Evolutionary conservation across 2,888 invertebrate genomes (phyloP).

Genomic region (Gryllus longicercus): DNA sequence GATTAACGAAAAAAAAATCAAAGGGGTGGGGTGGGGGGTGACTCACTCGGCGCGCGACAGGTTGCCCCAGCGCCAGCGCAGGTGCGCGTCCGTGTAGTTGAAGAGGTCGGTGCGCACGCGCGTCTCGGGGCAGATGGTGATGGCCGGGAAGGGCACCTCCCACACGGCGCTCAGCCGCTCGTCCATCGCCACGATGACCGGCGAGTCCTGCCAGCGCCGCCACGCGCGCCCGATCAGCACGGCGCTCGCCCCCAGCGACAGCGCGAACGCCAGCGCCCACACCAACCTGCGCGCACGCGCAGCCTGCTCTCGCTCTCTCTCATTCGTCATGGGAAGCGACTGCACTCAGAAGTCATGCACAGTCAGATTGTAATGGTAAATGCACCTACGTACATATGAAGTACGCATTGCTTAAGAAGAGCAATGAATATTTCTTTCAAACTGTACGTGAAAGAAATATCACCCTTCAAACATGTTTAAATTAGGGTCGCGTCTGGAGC

Average conservation of each 20-base stretch:
- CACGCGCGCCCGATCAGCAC: constrained; percentile 31
- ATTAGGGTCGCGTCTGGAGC: too few species aligned
- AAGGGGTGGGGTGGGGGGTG: too few species aligned
- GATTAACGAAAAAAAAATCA: too few species aligned
- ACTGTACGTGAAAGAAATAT: too few species aligned
- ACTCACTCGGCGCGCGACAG: not conserved
- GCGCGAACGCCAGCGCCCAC: constrained; percentile 29
- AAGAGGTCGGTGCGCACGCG: constrained; percentile 29
- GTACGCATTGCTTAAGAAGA: too few species aligned
- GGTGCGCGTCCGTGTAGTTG: constrained; percentile 33
- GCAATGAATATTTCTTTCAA: too few species aligned
- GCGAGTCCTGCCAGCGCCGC: constrained; percentile 31
- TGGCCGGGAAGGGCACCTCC: constrained; percentile 36
- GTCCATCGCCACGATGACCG: constrained; percentile 35
- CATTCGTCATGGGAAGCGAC: too few species aligned
- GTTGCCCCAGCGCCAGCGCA: constrained; percentile 4
- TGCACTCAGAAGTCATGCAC: too few species aligned
- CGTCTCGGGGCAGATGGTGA: constrained; percentile 35
- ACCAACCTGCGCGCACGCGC: constrained; percentile 20
- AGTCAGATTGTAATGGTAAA: too few species aligned
- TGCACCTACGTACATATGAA: too few species aligned
- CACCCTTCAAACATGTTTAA: too few species aligned
- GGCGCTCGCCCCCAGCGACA: constrained; percentile 27
- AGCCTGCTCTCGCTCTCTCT: not conserved
- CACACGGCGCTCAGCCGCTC: constrained; percentile 33